phyloP scores from a whole-genome alignment of 2,113 vertebrate genomes.

The Lampris megalopsis region DNA sequence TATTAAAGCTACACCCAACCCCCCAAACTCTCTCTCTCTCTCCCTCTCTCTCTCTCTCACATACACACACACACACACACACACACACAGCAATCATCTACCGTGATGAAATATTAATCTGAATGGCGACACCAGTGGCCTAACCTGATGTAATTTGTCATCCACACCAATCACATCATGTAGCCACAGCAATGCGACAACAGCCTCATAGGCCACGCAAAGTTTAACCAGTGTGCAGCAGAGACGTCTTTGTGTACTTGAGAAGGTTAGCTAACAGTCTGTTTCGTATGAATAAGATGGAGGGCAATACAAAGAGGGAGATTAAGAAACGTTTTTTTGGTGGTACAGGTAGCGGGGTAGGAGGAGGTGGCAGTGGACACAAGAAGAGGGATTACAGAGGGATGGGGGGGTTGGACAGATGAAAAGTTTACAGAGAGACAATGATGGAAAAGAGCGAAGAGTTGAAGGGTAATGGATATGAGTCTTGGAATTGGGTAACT shows the following conservation, averaged over 20 bases:
- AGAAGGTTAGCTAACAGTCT: too few species aligned
- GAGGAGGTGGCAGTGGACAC: too few species aligned
- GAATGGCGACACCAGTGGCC: conserved; percentile 6
- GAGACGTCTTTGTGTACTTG: too few species aligned
- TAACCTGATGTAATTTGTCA: conserved; percentile 32
- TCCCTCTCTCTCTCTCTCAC: neutral
- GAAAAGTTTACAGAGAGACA: neutral
- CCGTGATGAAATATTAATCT: conserved; percentile 29
- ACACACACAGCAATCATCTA: conserved; percentile 18
- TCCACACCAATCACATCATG: conserved; percentile 24
- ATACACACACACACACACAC: conserved; percentile 22
- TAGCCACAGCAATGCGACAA: neutral
- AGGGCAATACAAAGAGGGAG: neutral
- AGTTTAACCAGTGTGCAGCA: neutral
- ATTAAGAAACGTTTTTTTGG: neutral
- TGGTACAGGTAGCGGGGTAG: too few species aligned
- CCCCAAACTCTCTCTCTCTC: neutral
- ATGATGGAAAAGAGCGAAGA: neutral
- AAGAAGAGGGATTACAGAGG: too few species aligned
- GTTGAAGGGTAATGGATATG: conserved; percentile 10
- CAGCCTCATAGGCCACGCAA: neutral
- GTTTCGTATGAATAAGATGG: neutral
- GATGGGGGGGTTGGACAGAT: neutral
- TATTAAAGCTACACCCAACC: conserved; percentile 9
- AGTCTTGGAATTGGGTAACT: neutral